Percentiles rank a stretch among this genome's conserved stretches.
Conservation (phyloP, 2,888 invertebrate genomes). For the Aspidiotus destructor region DNA sequence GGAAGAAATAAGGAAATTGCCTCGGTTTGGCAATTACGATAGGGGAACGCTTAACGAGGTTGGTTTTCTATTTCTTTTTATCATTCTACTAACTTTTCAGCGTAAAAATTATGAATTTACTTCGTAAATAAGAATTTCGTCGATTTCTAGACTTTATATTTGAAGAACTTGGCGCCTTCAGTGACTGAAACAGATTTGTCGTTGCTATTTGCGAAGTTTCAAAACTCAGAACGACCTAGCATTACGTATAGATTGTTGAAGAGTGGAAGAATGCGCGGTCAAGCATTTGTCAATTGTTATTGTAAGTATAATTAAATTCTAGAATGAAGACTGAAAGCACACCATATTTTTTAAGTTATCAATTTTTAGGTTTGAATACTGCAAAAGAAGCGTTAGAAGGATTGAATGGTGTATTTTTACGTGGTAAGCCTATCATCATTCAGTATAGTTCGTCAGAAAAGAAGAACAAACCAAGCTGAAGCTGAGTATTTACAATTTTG, state of each 20-base stretch:
- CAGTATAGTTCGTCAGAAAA: conserved; percentile 38
- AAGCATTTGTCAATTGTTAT: conserved; percentile 50
- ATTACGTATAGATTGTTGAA: conserved; percentile 44
- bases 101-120: too few relatives aligned
- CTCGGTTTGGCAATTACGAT: conserved; percentile 37
- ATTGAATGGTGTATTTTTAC: conserved; percentile 47
- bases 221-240: conserved; percentile 41
- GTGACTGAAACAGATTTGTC: conserved; percentile 46
- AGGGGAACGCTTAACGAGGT: conserved; percentile 37
- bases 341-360: not conserved
- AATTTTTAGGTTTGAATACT: conserved; percentile 43
- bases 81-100: not conserved
- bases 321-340: too few relatives aligned
- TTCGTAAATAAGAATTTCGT: not conserved
- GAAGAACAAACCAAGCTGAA: not conserved
- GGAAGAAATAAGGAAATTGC: conserved; percentile 36
- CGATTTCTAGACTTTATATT: conserved; percentile 45
- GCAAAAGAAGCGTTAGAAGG: conserved; percentile 47
- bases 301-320: conserved; percentile 41
- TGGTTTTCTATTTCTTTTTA: conserved; percentile 45
- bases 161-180: conserved; percentile 49
- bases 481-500: too few relatives aligned
- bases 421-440: conserved; percentile 47
- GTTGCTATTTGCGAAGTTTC: conserved; percentile 45
- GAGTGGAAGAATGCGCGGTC: conserved; percentile 50